These are phyloP conservation scores for Helicoverpa armigera DNA, from an alignment of 1,140 invertebrate species.

Conservation along the genomic window DNA sequence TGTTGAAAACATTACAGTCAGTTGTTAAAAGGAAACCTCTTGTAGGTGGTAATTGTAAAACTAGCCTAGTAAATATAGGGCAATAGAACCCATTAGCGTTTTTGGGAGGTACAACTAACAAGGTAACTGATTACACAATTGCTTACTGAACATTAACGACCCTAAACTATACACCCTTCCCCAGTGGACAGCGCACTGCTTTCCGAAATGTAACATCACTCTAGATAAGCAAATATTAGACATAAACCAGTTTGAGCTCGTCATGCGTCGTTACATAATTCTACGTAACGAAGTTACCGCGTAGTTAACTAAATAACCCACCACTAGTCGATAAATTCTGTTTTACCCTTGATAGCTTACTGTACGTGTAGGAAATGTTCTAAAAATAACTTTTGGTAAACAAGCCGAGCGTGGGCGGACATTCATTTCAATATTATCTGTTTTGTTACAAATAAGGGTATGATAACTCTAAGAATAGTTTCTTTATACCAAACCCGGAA, in stretches of 20 bases:
- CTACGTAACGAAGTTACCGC: neutral
- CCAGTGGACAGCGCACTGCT: neutral
- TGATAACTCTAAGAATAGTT: neutral
- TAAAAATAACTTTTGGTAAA: constrained; percentile 1
- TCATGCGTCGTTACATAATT: neutral
- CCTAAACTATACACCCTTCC: neutral
- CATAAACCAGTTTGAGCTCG: neutral
- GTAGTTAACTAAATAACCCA: neutral
- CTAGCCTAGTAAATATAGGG: neutral
- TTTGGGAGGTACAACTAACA: neutral
- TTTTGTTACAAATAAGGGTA: neutral
- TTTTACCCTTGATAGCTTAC: constrained; percentile 20
- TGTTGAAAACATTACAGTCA: neutral
- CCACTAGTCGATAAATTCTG: neutral
- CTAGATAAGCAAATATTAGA: constrained; percentile 26
- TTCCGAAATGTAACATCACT: constrained; percentile 9
- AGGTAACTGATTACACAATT: neutral
- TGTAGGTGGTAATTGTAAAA: no score
- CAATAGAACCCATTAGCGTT: neutral
- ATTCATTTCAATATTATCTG: neutral
- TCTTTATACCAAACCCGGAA: no score
- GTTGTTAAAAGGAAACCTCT: neutral
- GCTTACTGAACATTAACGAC: constrained; percentile 7
- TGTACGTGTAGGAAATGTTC: constrained; percentile 22
- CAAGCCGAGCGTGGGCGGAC: neutral